Evolutionary conservation across 2,888 invertebrate species (phyloP).

Genomic region (Incurvaria masculella): DNA sequence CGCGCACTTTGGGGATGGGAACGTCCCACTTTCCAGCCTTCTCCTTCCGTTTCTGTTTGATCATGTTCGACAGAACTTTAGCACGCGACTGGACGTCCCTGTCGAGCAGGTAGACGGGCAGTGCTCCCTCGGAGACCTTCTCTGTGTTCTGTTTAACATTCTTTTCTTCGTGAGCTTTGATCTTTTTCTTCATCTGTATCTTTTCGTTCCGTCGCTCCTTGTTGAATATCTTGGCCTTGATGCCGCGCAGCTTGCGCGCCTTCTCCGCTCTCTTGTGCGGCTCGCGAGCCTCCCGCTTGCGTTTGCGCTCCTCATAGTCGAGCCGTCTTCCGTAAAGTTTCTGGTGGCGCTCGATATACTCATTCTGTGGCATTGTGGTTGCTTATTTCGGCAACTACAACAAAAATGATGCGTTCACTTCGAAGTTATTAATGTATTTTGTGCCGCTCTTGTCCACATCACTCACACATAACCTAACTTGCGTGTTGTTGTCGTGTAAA

Average conservation of each 20-base stretch:
- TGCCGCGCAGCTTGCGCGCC: conserved; percentile 88
- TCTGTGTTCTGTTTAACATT: conserved; percentile 84
- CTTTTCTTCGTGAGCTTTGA: conserved; percentile 96
- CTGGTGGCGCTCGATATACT: conserved; percentile 97
- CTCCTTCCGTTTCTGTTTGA: conserved; percentile 99
- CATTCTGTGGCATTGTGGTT: conserved; percentile 95
- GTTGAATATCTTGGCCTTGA: conserved; percentile 97
- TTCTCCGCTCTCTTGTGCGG: conserved; percentile 89
- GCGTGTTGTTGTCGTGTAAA: no score
- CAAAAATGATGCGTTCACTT: conserved; percentile 24
- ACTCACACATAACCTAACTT: no score
- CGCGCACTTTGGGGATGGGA: conserved; percentile 96
- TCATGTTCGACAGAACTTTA: conserved; percentile 97
- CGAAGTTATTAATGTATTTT: no score
- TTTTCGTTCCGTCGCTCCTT: conserved; percentile 97
- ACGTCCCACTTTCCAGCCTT: conserved; percentile 99
- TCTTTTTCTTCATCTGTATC: conserved; percentile 98
- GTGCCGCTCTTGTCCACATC: no score
- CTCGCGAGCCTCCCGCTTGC: conserved; percentile 93
- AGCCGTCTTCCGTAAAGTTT: conserved; percentile 95
- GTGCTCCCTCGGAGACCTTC: conserved; percentile 83
- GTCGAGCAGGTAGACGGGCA: conserved; percentile 96
- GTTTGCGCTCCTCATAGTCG: conserved; percentile 95
- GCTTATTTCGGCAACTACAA: conserved; percentile 53
- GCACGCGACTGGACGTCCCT: conserved; percentile 92